phyloP scores from a whole-genome alignment of 2,888 invertebrate species.

The Leptarthrus brevirostris region DNA sequence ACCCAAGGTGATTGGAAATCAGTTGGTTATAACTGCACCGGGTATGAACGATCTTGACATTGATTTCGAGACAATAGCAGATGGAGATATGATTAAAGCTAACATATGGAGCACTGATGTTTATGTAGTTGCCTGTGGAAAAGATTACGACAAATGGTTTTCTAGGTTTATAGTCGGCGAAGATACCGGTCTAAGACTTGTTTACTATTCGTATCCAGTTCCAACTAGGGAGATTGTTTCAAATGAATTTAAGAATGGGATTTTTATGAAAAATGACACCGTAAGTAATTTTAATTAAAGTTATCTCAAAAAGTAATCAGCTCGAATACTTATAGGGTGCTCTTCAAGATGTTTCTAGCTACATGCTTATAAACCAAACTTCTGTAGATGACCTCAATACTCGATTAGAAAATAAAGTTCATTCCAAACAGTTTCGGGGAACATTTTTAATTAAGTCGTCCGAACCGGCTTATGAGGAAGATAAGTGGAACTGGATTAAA shows the following conservation, averaged over 20 bases:
- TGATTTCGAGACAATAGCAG: slow-evolving; percentile 64
- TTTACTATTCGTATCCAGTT: slow-evolving; percentile 71
- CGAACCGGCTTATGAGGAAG: slow-evolving; percentile 73
- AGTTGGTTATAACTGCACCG: slow-evolving; percentile 70
- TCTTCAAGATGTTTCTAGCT: slow-evolving; percentile 76
- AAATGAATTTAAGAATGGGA: slow-evolving; percentile 59
- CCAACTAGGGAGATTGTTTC: slow-evolving; percentile 59
- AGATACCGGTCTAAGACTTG: slow-evolving; percentile 70
- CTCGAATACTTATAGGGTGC: slow-evolving; percentile 67
- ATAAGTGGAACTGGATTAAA: slow-evolving; percentile 77
- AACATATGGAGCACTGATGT: slow-evolving; percentile 72
- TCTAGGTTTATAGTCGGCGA: slow-evolving; percentile 68
- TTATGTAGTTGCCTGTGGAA: slow-evolving; percentile 78
- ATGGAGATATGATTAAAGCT: slow-evolving; percentile 62
- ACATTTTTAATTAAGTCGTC: slow-evolving; percentile 75
- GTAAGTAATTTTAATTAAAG: slow-evolving; percentile 44
- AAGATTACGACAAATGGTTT: slow-evolving; percentile 79
- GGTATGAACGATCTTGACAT: slow-evolving; percentile 71
- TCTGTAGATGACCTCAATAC: slow-evolving; percentile 76
- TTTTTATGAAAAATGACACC: slow-evolving; percentile 54
- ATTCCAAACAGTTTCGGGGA: slow-evolving; percentile 73
- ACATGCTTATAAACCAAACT: slow-evolving; percentile 74
- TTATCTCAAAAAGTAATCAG: neutral
- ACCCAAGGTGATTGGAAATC: slow-evolving; percentile 61
- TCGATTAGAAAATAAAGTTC: slow-evolving; percentile 69